Base-by-base conservation (phyloP, 2,113 vertebrate species). In the Hiodon tergisus region DNA sequence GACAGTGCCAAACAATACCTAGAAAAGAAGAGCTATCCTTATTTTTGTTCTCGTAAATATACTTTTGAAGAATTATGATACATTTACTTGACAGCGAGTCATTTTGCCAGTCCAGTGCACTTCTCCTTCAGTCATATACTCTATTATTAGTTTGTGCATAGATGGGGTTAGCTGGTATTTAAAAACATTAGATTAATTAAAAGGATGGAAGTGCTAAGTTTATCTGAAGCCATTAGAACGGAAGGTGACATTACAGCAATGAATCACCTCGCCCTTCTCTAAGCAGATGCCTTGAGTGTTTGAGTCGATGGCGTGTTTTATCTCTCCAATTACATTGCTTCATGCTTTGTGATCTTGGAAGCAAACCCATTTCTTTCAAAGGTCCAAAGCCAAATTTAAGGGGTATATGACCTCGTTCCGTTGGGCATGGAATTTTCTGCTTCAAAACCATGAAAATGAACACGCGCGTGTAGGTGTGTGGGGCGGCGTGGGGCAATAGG, bases 281-380 rank as follows among this genome's bases (percentile, higher is more conserved):
- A 14, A 57, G 54, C 14, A 5, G 10, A 5, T 14, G 4, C 6
- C 67, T n/a, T 62, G 6, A 47, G 5, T 54, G 9, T 31, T 61
- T 17, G 71, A 47, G 17, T 50, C 17, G 9, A 67, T 50, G 47
- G 53, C 67, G n/a, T 61, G 67, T 63, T 76, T 69, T 70, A 70
- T 70, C 67, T 70, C 57, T 62, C 55, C 50, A 71, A 71, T 76
- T 65, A 71, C 74, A 50, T 7, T 48, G 59, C 48, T 46, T 51
- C 75, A 74, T 73, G 55, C 67, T 69, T 70, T 72, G 60, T 75
- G 52, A 31, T 55, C 51, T 60, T 71, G 47, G 73, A 58, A 67
- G 69, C 74, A 66, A 31, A 70, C 53, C 67, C 61, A 78, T 80
- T 74, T 71, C 77, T 67, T 76, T 77, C 72, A 67, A 73, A 76